Percentiles rank a stretch among this genome's conserved stretches.
phyloP scores from a whole-genome alignment of 2,888 invertebrate species.

The Athalia rosae region DNA sequence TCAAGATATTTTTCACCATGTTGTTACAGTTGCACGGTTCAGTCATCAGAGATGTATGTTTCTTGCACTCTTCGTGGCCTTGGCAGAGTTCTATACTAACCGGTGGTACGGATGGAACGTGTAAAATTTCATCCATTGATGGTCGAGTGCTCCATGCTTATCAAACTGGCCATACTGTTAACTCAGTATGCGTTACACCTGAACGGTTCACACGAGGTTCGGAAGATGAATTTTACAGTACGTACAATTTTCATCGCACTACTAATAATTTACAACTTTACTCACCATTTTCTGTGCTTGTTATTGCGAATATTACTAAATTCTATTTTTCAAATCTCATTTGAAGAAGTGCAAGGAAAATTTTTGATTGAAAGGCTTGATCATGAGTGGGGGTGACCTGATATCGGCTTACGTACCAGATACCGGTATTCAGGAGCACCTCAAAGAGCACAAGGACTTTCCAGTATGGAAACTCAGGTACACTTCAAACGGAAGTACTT shows the following conservation, averaged over 20 bases:
- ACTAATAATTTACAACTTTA: neutral
- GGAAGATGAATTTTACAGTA: constrained; percentile 73
- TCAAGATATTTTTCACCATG: constrained; percentile 20
- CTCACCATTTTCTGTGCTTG: neutral
- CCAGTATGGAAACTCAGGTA: constrained; percentile 74
- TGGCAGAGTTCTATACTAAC: constrained; percentile 73
- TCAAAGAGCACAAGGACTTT: constrained; percentile 70
- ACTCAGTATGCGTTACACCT: constrained; percentile 73
- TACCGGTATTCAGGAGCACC: constrained; percentile 71
- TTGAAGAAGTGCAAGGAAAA: constrained; percentile 33
- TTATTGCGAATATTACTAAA: constrained; percentile 21
- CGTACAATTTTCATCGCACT: constrained; percentile 47
- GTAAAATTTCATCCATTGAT: constrained; percentile 73
- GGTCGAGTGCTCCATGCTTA: constrained; percentile 72
- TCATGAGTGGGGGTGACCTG: constrained; percentile 73
- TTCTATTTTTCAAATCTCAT: constrained; percentile 2
- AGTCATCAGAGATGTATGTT: constrained; percentile 73
- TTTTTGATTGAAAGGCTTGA: constrained; percentile 65
- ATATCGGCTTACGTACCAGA: constrained; percentile 73
- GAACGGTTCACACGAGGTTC: constrained; percentile 70
- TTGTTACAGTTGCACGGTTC: constrained; percentile 70
- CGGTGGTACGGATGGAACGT: constrained; percentile 72
- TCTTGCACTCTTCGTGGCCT: constrained; percentile 74
- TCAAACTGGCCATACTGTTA: constrained; percentile 71
- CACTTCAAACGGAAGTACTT: constrained; percentile 72